Percentiles rank a stretch among this genome's conserved stretches.
phyloP scores from a whole-genome alignment of 2,113 vertebrate species.

The Caloenas nicobarica region DNA sequence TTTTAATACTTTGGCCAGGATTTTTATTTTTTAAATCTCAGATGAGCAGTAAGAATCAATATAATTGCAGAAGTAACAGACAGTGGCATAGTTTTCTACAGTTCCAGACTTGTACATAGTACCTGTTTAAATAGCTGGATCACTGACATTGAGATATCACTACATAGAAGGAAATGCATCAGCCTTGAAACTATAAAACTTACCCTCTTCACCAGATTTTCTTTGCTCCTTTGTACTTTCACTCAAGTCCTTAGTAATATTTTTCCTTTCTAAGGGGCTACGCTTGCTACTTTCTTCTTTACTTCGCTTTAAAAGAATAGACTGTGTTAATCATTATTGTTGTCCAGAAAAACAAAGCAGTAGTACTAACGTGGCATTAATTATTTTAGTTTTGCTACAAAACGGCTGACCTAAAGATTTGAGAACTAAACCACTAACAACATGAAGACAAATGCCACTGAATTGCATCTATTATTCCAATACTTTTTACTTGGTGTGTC shows the following conservation, averaged over 20 bases:
- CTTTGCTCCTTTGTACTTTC: constrained; percentile 10
- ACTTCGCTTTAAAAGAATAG: constrained; percentile 50
- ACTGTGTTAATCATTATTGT: background rate
- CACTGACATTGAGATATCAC: background rate
- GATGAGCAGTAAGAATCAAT: background rate
- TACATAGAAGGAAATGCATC: background rate
- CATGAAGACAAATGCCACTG: background rate
- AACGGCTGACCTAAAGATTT: background rate
- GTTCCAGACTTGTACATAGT: background rate
- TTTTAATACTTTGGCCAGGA: background rate
- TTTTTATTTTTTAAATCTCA: background rate
- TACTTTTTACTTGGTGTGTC: background rate
- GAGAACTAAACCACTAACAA: background rate
- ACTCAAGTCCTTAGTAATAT: background rate
- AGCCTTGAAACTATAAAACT: background rate
- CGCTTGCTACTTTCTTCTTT: background rate
- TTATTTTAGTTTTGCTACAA: background rate
- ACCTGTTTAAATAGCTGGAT: background rate
- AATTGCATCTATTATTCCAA: background rate
- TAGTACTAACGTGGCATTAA: background rate
- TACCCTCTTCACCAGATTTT: constrained; percentile 43
- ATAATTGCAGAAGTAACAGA: background rate
- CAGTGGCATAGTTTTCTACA: background rate
- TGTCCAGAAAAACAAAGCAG: background rate
- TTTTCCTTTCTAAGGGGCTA: constrained; percentile 6